Percentiles rank a stretch among this genome's conserved stretches.
Conservation (phyloP, 2,888 invertebrate species). For the Calliopum simillimum region DNA sequence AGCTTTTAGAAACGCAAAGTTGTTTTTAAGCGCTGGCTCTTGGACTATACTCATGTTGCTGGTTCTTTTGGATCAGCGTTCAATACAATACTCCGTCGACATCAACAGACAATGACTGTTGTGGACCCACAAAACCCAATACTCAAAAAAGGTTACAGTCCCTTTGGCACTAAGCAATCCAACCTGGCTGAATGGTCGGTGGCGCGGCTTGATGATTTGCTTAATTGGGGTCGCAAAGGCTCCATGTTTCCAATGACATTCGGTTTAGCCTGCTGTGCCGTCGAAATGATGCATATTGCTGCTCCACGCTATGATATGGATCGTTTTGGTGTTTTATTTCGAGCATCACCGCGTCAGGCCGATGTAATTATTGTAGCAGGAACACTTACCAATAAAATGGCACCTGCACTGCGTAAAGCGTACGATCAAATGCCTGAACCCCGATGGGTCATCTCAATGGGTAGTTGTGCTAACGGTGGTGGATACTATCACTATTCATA, state of each 20-base stretch:
- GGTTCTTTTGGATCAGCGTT: conserved; percentile 45
- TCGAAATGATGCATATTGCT: conserved; percentile 99
- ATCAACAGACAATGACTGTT: conserved; percentile 64
- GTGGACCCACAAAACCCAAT: conserved; percentile 64
- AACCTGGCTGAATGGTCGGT: conserved; percentile 86
- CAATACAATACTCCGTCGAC: conserved; percentile 46
- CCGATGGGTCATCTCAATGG: conserved; percentile 99
- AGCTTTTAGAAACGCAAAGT: too few species aligned
- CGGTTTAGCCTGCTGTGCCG: conserved; percentile 98
- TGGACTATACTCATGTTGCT: too few species aligned
- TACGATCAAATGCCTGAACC: conserved; percentile 99
- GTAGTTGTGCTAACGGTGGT: conserved; percentile 99
- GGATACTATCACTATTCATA: conserved; percentile 99
- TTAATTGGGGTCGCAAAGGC: conserved; percentile 95
- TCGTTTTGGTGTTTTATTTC: conserved; percentile 97
- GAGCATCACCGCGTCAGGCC: conserved; percentile 96
- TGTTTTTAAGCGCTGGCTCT: too few species aligned
- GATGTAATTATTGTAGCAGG: conserved; percentile 99
- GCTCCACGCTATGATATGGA: conserved; percentile 99
- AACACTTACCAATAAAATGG: conserved; percentile 99
- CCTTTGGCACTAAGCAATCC: conserved; percentile 70
- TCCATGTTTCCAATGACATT: conserved; percentile 99
- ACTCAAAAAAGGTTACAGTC: conserved; percentile 70
- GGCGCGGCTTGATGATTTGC: conserved; percentile 90
- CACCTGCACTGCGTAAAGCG: conserved; percentile 95